These are phyloP conservation scores for Xenopus borealis DNA, from an alignment of 2,113 vertebrate genomes.

Conservation along the genomic window DNA sequence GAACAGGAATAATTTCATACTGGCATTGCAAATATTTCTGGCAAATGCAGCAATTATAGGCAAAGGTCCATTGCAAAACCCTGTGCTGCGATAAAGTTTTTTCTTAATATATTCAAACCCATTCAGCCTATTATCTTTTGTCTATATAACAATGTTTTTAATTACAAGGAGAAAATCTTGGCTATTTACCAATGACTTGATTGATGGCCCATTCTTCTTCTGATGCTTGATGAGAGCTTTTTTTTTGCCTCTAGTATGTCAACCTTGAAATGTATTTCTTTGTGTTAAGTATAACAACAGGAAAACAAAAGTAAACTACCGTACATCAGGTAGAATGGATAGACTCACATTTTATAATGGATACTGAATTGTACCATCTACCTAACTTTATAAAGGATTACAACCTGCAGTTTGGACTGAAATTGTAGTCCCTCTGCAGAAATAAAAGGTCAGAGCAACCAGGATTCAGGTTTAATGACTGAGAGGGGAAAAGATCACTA, in stretches of 20 bases:
- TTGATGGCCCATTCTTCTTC: not conserved
- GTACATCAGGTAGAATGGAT: conserved; percentile 12
- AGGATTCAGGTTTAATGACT: conserved; percentile 45
- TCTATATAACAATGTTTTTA: too few species aligned
- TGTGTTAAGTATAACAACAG: not conserved
- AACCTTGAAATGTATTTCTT: conserved; percentile 4
- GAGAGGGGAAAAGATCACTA: conserved; percentile 47
- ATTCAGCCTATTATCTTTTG: too few species aligned
- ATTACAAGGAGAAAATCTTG: too few species aligned
- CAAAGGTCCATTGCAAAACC: too few species aligned
- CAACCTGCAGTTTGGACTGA: conserved; percentile 42
- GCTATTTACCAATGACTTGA: conserved; percentile 14
- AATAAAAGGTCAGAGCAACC: conserved; percentile 44
- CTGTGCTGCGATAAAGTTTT: too few species aligned
- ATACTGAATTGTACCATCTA: conserved; percentile 38
- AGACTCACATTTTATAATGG: conserved; percentile 15
- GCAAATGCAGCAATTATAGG: too few species aligned
- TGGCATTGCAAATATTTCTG: too few species aligned
- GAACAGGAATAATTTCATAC: too few species aligned
- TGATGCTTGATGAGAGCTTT: conserved; percentile 2
- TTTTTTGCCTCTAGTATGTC: not conserved
- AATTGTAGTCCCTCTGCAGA: conserved; percentile 46
- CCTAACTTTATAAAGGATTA: conserved; percentile 45
- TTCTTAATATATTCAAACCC: too few species aligned
- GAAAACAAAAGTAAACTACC: not conserved